A percentile compares a stretch with the other conserved stretches of the same genome.
phyloP scores from a whole-genome alignment of 2,888 invertebrate genomes.

The Isotomurus palustris region DNA sequence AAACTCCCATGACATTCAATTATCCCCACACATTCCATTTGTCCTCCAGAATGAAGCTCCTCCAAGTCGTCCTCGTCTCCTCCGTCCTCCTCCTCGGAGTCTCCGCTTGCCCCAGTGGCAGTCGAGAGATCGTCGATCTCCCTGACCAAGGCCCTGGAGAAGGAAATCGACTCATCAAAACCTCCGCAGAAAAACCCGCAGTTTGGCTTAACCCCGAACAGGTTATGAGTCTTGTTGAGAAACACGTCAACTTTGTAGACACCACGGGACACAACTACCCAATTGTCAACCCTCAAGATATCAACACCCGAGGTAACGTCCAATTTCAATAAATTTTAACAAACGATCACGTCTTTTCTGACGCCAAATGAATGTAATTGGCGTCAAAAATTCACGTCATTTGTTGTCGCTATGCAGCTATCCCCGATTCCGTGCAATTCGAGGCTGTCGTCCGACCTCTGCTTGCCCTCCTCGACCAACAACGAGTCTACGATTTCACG shows the following conservation, averaged over 20 bases:
- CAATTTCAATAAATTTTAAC: too few relatives aligned
- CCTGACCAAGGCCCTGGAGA: too few relatives aligned
- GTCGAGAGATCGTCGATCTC: too few relatives aligned
- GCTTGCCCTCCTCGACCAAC: neutral
- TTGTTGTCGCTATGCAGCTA: too few relatives aligned
- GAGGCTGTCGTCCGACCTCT: neutral
- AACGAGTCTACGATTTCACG: neutral
- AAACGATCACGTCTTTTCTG: neutral
- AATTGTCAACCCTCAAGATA: neutral
- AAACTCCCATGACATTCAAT: too few relatives aligned
- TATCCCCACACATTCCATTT: too few relatives aligned
- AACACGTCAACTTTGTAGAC: neutral
- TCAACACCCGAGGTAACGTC: too few relatives aligned
- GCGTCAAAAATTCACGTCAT: neutral
- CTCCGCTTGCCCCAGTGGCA: neutral
- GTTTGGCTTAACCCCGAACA: neutral
- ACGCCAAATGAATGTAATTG: too few relatives aligned
- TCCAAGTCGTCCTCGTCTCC: neutral
- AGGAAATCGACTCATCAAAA: conserved; percentile 9
- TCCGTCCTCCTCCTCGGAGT: neutral
- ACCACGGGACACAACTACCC: neutral
- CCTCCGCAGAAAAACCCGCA: neutral
- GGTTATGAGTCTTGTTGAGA: neutral
- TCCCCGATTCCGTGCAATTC: neutral
- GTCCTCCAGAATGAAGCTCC: neutral